Evolutionary conservation across 2,888 invertebrate genomes (phyloP).

Genomic region (Sarcophaga rosellei): DNA sequence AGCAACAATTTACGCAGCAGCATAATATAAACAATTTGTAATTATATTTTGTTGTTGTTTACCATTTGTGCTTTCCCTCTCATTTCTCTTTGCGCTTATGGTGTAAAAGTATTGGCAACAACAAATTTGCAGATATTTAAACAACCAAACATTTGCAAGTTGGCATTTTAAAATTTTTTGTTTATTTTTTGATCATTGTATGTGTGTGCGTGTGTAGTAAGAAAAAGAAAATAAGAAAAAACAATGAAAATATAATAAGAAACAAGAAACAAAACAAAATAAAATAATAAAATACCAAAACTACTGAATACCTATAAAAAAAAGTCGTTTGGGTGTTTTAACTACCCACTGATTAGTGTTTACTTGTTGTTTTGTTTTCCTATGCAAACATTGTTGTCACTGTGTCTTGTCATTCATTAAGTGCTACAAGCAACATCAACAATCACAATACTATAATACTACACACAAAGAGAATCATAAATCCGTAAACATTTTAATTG

Average conservation of each 20-base stretch:
- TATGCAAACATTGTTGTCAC: not conserved
- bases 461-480: not conserved
- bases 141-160: slow-evolving; percentile 34
- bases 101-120: not conserved
- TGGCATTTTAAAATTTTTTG: not conserved
- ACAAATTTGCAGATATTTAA: not conserved
- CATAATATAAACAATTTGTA: not conserved
- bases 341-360: slow-evolving; percentile 36
- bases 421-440: slow-evolving; percentile 24
- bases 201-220: not conserved
- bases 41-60: not conserved
- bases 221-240: not conserved
- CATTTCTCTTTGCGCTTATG: not conserved
- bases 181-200: not conserved
- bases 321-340: slow-evolving; percentile 34
- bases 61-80: not conserved
- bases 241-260: not conserved
- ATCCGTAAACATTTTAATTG: not conserved
- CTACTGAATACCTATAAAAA: not conserved
- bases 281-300: not conserved
- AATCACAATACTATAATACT: not conserved
- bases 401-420: slow-evolving; percentile 23
- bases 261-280: slow-evolving; percentile 12
- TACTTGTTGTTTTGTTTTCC: not conserved
- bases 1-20: not conserved